phyloP scores from a whole-genome alignment of 2,888 invertebrate species.

The Dryadula phaetusa region DNA sequence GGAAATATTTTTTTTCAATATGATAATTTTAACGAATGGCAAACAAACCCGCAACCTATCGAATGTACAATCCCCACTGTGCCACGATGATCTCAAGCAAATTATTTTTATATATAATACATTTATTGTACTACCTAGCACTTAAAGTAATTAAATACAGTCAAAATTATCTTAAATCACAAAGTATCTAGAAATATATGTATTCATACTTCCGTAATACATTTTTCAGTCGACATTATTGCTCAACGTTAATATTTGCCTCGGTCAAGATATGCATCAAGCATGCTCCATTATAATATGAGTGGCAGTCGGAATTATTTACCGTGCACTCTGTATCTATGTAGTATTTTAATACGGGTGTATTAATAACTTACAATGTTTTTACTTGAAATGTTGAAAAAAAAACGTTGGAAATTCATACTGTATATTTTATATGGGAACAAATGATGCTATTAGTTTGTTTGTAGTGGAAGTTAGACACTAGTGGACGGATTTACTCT shows the following conservation, averaged over 20 bases:
- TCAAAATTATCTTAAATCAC: not conserved
- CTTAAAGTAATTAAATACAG: not conserved
- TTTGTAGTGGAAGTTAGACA: no score
- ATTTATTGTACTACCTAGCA: not conserved
- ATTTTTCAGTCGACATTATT: conserved; percentile 26
- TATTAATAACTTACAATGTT: conserved; percentile 16
- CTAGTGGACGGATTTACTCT: no score
- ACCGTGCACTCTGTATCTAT: conserved; percentile 27
- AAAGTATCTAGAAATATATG: not conserved
- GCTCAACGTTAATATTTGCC: conserved; percentile 28
- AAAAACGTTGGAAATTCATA: not conserved
- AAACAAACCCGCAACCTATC: no score
- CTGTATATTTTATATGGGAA: no score
- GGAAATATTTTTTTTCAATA: no score
- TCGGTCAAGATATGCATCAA: conserved; percentile 31
- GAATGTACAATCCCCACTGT: no score
- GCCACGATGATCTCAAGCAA: no score
- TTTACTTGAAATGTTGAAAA: not conserved
- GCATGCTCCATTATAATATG: conserved; percentile 25
- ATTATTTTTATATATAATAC: no score
- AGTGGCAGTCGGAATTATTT: conserved; percentile 29
- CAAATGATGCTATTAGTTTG: not conserved
- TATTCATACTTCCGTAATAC: conserved; percentile 4
- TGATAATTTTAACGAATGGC: no score
- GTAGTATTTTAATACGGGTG: conserved; percentile 11